Base-by-base conservation (phyloP, 2,113 vertebrate genomes). In the Chloropsis cyanopogon region DNA sequence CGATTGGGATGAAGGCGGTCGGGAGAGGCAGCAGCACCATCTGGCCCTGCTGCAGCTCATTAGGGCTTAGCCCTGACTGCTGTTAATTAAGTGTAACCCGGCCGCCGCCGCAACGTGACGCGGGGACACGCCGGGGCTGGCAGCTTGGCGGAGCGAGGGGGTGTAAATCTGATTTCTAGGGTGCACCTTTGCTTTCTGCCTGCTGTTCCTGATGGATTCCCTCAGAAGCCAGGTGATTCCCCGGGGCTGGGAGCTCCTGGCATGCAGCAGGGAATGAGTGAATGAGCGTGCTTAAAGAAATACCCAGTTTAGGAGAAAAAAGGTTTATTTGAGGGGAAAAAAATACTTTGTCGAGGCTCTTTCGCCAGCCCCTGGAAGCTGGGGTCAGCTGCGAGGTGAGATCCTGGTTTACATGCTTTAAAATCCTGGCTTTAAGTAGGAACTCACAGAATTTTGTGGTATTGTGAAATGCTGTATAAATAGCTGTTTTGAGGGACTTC, bases 41-140 rank as follows among this genome's bases (percentile, higher is more conserved):
- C 26, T 68, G 95, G 90, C 91, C 78, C 66, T 41, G 86, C 92
- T 91, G 96, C 77, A 16, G 21, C 14, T 0, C 85, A 21, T 95
- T 75, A 85, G 54, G 82, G 85, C 3, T 81, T 46, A 90, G 53
- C 59, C 1, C 37, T 25, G 68, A 9, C 7, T 59, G 86, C 60
- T 70, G 68, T 31, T 79, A 81, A 92, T 95, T 90, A 84, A 84
- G 57, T 7, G 42, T 47, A 23, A 19, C 87, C 71, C 49, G 5
- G 53, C 57, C 44, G 1, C 37, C 79, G 1, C 33, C 75, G 2
- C 93, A 59, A 19, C 17, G 70, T 52, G 91, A 75, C 16, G 1
- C 11, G 2, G 73, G 80, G 37, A 14, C 14, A 42, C 33, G 11
- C 61, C 5, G 17, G 82, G 71, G 50, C 66, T 7, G 77, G 26